Conservation (phyloP, 2,113 vertebrate genomes). For the Pelusios castaneus region DNA sequence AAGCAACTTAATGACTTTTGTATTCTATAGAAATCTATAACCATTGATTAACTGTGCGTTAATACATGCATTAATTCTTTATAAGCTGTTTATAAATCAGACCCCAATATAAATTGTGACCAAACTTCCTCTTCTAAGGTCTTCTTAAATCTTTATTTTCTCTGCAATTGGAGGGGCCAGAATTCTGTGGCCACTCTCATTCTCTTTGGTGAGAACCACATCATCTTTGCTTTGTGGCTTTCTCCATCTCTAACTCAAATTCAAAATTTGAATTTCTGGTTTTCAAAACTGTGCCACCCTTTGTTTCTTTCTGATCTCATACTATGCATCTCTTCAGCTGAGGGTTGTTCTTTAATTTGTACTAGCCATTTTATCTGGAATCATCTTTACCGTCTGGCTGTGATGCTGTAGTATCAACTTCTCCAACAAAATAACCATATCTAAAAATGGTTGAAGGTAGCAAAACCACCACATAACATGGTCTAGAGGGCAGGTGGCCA, state of each 20-base stretch:
- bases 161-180: conserved; percentile 1
- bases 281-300: background rate
- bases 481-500: background rate
- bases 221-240: background rate
- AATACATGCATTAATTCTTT: conserved; percentile 24
- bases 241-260: background rate
- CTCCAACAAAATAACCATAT: background rate
- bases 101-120: background rate
- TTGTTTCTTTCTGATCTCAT: background rate
- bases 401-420: background rate
- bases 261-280: background rate
- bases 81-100: conserved; percentile 41
- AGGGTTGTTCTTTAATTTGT: conserved; percentile 26
- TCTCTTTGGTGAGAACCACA: background rate
- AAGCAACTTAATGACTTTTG: background rate
- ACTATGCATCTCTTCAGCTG: background rate
- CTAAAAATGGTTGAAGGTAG: conserved; percentile 10
- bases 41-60: conserved; percentile 7
- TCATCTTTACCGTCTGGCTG: background rate
- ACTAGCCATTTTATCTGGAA: background rate
- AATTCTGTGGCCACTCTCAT: background rate
- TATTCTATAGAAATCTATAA: background rate
- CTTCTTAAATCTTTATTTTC: background rate
- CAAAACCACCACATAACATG: conserved; percentile 9
- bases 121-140: conserved; percentile 1